phyloP scores from a whole-genome alignment of 2,888 invertebrate species.

The Polia nebulosa region DNA sequence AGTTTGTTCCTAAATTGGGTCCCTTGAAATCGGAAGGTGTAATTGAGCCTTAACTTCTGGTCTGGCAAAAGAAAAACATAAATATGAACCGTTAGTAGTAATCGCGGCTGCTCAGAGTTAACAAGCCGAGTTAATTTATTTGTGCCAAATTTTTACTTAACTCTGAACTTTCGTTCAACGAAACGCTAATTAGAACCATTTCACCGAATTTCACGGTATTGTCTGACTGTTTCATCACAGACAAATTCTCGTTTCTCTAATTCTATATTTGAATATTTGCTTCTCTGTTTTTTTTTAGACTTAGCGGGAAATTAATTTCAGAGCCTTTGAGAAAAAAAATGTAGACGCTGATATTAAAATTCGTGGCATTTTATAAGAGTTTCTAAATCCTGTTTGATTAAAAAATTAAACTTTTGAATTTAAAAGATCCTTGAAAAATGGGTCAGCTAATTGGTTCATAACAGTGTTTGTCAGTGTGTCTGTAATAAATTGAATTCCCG shows the following conservation, averaged over 20 bases:
- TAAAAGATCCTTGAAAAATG: background rate
- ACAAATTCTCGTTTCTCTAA: slow-evolving; percentile 15
- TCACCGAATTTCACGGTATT: slow-evolving; percentile 20
- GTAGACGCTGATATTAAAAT: background rate
- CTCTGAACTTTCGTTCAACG: slow-evolving; percentile 41
- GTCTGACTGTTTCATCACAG: slow-evolving; percentile 30
- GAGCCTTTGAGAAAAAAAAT: background rate
- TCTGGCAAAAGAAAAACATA: background rate
- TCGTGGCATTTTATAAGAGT: background rate
- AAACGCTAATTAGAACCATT: slow-evolving; percentile 62
- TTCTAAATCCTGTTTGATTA: background rate
- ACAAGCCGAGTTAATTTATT: slow-evolving; percentile 61
- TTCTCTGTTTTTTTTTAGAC: slow-evolving; percentile 3
- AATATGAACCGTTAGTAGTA: slow-evolving; percentile 3
- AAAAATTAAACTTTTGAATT: background rate
- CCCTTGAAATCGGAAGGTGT: no score
- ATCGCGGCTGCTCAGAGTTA: slow-evolving; percentile 30
- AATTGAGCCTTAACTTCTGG: no score
- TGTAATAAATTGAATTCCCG: slow-evolving; percentile 5
- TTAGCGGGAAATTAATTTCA: slow-evolving; percentile 14
- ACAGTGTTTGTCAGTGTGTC: background rate
- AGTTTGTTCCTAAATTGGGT: no score
- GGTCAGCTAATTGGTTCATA: background rate
- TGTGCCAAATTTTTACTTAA: slow-evolving; percentile 30
- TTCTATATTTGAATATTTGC: background rate